phyloP scores from a whole-genome alignment of 2,113 vertebrate species.

The Xenus cinereus region DNA sequence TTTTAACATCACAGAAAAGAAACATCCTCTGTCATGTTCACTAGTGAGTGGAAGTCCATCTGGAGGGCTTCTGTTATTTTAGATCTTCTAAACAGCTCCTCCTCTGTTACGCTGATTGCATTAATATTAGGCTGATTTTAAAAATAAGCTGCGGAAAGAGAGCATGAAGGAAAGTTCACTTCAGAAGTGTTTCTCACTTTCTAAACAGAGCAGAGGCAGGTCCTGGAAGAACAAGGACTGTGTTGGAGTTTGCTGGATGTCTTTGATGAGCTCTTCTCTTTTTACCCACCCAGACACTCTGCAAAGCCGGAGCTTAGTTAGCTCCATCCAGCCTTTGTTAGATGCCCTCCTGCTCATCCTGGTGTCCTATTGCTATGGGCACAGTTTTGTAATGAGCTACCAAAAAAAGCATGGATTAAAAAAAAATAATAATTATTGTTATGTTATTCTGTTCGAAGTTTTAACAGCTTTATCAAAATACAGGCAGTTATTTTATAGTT shows the following conservation, averaged over 20 bases:
- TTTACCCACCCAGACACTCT: background rate
- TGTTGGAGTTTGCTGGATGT: background rate
- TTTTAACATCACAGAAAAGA: background rate
- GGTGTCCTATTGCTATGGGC: background rate
- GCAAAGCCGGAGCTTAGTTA: background rate
- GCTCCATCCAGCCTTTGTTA: background rate
- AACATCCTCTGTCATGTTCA: background rate
- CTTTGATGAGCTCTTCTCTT: background rate
- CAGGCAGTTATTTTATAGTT: background rate
- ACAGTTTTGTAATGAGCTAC: background rate
- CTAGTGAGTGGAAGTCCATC: background rate
- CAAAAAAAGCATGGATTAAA: background rate
- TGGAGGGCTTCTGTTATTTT: background rate
- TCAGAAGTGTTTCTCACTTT: background rate
- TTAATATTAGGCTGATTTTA: background rate
- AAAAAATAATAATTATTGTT: background rate
- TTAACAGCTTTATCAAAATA: background rate
- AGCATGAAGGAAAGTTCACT: background rate
- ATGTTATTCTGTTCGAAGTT: background rate
- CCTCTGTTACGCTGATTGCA: background rate
- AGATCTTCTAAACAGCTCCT: background rate
- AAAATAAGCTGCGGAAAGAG: background rate
- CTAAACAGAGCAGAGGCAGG: background rate
- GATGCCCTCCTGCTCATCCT: background rate
- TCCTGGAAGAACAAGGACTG: rapidly evolving